Evolutionary conservation across 2,888 invertebrate species (phyloP), one percentile per base, ranked within the genome.

Genomic region (Notodonta dromedarius): DNA sequence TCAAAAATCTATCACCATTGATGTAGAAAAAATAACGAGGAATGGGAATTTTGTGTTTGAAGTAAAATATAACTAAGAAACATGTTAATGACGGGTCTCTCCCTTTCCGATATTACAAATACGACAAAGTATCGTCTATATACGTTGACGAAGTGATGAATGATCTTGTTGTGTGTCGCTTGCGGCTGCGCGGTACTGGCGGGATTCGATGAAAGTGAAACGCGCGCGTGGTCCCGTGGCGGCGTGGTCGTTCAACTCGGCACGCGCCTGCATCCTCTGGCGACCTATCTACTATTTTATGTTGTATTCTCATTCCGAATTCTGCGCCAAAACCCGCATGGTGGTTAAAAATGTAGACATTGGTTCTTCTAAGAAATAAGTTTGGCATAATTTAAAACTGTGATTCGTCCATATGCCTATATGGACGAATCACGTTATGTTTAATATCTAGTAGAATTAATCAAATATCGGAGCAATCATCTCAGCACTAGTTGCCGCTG

Each of bases 191-290:
- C 76, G 73, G 73, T 72, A 75, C 79, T 69, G 73, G 76, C 71
- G 83, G 83, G 84, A 82, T 84, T 78, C 80, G 82, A 87, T 87
- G 93, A 93, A 93, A 93, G 93, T 93, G 93, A 93, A 93, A 91
- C 80, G 83, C 79, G 82, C 84, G 84, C 86, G 83, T 84, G 82
- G 82, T 80, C 78, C 69, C 80, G 78, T 88, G 88, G 90, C 91
- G 90, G 88, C 80, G 78, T 91, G 93, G 93, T 93, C 93, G 90
- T 93, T 93, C 91, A 93, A 93, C 93, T 85, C 92, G 91, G 93
- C 93, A 93, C 93, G 93, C 93, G 92, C 89, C 88, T 84, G 83
- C 85, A 82, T 85, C 85, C 84, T 84, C 79, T 70, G 72, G 71
- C 79, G 74, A 71, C 69, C 77, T 74, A 78, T 85, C 81, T 83